These are phyloP conservation scores for Galeruca laticollis DNA, from an alignment of 2,888 invertebrate genomes.

Conservation along the genomic window DNA sequence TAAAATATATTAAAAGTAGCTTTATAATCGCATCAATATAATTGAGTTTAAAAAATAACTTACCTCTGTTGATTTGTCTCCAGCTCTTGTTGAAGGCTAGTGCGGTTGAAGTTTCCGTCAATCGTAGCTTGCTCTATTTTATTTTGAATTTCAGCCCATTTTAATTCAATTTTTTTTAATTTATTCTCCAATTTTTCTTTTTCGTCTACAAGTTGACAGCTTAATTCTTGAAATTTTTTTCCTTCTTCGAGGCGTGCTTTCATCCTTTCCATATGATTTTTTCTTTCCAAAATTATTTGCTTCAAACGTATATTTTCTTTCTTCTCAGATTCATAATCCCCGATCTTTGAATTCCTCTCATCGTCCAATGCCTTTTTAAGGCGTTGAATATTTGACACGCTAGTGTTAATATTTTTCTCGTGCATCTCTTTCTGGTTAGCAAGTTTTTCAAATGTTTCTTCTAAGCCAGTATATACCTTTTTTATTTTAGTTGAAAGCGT, in stretches of 20 bases:
- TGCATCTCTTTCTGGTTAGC: not conserved
- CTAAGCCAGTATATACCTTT: not conserved
- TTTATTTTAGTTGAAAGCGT: not conserved
- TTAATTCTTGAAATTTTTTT: not conserved
- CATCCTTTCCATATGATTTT: not conserved
- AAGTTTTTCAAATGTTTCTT: not conserved
- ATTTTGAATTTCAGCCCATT: not conserved
- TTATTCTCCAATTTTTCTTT: not conserved
- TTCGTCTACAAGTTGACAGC: not conserved
- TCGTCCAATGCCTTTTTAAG: not conserved
- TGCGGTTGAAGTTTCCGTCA: not conserved
- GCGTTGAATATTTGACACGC: not conserved
- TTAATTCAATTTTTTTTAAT: not conserved
- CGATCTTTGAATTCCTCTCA: not conserved
- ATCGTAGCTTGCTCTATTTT: not conserved
- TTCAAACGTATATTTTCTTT: conserved; percentile 4
- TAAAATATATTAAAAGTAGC: no score
- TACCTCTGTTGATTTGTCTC: not conserved
- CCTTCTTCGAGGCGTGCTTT: not conserved
- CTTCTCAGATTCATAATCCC: not conserved
- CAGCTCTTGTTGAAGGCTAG: not conserved
- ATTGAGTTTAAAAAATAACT: not conserved
- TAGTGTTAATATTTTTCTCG: not conserved
- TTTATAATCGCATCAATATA: no score
- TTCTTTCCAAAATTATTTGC: not conserved